These are phyloP conservation scores for Anguilla obscura DNA, from an alignment of 2,797 vertebrate species.

Conservation along the genomic window DNA sequence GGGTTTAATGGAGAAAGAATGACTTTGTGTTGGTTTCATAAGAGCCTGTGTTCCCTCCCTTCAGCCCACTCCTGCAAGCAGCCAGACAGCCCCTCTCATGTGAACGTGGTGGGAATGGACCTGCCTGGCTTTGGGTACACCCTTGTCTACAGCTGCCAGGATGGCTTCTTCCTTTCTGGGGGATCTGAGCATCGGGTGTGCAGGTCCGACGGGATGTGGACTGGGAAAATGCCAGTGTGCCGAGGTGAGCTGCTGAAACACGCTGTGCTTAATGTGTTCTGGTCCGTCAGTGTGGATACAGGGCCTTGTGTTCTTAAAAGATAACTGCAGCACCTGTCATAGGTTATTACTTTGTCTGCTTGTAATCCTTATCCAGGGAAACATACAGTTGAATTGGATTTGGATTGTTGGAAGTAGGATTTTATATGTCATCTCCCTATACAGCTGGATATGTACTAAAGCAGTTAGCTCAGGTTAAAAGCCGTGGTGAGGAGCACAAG, in stretches of 20 bases:
- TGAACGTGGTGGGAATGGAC: slow-evolving; percentile 95
- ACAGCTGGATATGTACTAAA: not conserved
- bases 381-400: not conserved
- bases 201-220: slow-evolving; percentile 94
- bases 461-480: not conserved
- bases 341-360: not conserved
- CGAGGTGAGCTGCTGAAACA: slow-evolving; percentile 72
- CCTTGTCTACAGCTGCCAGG: slow-evolving; percentile 93
- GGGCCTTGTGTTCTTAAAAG: not conserved
- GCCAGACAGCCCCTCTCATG: slow-evolving; percentile 88
- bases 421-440: not conserved
- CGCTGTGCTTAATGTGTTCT: not conserved
- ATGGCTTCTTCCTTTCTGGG: slow-evolving; percentile 91
- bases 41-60: not conserved
- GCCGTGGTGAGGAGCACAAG: not conserved
- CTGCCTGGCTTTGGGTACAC: slow-evolving; percentile 94
- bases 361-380: not conserved
- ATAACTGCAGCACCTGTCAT: not conserved
- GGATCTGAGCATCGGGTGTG: slow-evolving; percentile 97
- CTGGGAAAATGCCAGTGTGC: slow-evolving; percentile 95
- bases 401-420: not conserved
- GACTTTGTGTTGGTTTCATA: not conserved
- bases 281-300: not conserved
- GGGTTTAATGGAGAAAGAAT: not conserved
- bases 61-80: slow-evolving; percentile 96